Conservation (phyloP, 1,140 invertebrate species). For the Megathymus violae region DNA sequence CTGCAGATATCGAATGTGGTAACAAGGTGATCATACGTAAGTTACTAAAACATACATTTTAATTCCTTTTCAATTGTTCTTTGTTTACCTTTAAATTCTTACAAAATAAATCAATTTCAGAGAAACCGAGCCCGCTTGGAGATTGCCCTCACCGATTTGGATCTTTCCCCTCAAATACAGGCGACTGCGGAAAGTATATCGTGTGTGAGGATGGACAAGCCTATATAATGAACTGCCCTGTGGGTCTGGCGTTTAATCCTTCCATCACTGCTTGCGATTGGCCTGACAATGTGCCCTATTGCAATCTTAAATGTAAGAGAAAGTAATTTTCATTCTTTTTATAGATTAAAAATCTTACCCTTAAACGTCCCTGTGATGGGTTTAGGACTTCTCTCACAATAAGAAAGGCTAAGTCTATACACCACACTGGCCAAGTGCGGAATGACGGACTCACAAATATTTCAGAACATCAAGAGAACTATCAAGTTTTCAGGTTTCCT, state of each 20-base stretch:
- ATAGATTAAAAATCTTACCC: conserved; percentile 53
- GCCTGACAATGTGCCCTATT: conserved; percentile 90
- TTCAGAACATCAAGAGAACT: too few species aligned
- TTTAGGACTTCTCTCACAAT: too few species aligned
- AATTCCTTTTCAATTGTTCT: too few species aligned
- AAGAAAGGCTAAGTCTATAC: too few species aligned
- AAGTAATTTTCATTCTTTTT: conserved; percentile 5
- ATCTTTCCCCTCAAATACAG: conserved; percentile 87
- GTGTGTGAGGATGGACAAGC: conserved; percentile 89
- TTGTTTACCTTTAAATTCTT: neutral
- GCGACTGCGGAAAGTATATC: conserved; percentile 91
- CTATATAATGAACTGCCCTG: conserved; percentile 88
- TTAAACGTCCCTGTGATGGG: too few species aligned
- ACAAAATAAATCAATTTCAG: conserved; percentile 40
- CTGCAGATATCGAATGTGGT: conserved; percentile 50
- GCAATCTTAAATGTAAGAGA: conserved; percentile 87
- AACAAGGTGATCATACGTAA: conserved; percentile 36
- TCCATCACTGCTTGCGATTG: conserved; percentile 91
- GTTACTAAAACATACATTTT: conserved; percentile 13
- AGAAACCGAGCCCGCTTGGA: conserved; percentile 83
- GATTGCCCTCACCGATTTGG: conserved; percentile 93
- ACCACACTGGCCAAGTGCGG: too few species aligned
- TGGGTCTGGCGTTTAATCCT: conserved; percentile 92
- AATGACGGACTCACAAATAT: too few species aligned
- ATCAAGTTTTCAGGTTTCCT: too few species aligned